These are phyloP conservation scores for Drosophila pruinosa DNA, from an alignment of 1,140 invertebrate species.

Conservation along the genomic window DNA sequence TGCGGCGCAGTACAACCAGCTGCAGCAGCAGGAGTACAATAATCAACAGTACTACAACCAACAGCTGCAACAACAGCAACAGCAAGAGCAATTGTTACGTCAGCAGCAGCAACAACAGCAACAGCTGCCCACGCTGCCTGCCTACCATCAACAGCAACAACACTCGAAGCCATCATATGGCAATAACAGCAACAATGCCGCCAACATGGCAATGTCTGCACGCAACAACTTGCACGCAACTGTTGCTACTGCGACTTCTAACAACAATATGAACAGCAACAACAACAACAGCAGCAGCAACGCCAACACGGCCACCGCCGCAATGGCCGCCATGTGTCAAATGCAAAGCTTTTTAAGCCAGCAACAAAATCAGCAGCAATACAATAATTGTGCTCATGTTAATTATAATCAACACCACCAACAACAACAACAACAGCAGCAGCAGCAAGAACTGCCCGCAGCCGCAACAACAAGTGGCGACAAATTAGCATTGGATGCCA, in stretches of 20 bases:
- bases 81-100: conserved; percentile 58
- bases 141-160: conserved; percentile 51
- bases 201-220: conserved; percentile 51
- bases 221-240: conserved; percentile 50
- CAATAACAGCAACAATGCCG: conserved; percentile 43
- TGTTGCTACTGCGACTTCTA: conserved; percentile 38
- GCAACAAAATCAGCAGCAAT: conserved; percentile 48
- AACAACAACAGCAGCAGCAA: conserved; percentile 37
- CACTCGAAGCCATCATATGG: conserved; percentile 55
- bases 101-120: conserved; percentile 48
- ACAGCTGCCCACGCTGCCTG: conserved; percentile 50
- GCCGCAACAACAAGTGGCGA: conserved; percentile 41
- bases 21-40: conserved; percentile 36
- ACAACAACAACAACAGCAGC: conserved; percentile 41
- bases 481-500: conserved; percentile 87
- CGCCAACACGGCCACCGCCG: conserved; percentile 38
- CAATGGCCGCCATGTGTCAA: conserved; percentile 74
- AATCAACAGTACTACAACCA: conserved; percentile 52
- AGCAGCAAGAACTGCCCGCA: conserved; percentile 14
- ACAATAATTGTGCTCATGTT: conserved; percentile 50
- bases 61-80: conserved; percentile 45
- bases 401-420: conserved; percentile 59
- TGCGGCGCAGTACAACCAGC: conserved; percentile 43
- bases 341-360: conserved; percentile 74
- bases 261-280: conserved; percentile 34